Conservation (phyloP, 2,113 vertebrate species). For the Varanus salvator region DNA sequence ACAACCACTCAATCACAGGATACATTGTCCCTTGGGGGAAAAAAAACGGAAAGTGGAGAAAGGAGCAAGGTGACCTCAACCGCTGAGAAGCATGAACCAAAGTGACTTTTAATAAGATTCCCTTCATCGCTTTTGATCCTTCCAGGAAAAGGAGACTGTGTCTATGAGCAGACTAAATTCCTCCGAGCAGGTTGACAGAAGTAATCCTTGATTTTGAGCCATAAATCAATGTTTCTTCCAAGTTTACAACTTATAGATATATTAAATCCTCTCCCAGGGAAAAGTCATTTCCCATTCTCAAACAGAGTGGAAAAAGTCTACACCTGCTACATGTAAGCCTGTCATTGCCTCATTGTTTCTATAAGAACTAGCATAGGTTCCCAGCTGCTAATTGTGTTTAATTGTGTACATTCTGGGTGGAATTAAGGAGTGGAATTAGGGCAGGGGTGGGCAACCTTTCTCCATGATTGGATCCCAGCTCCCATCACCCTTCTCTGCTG, state of each 20-base stretch:
- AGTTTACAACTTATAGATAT: slow-evolving; percentile 9
- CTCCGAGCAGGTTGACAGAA: not conserved
- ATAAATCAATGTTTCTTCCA: slow-evolving; percentile 6
- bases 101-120: slow-evolving; percentile 21
- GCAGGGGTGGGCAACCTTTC: not conserved
- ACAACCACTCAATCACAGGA: not conserved
- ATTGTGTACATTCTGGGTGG: not conserved
- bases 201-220: slow-evolving; percentile 38
- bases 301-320: not conserved
- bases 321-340: not conserved
- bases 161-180: slow-evolving; percentile 18
- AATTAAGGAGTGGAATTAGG: not conserved
- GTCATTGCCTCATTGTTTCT: not conserved
- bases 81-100: slow-evolving; percentile 15
- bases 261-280: not conserved
- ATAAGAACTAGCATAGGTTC: not conserved
- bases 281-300: not conserved
- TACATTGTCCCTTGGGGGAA: not conserved
- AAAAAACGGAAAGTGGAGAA: not conserved
- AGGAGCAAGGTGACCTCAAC: not conserved
- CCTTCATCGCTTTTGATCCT: slow-evolving; percentile 2
- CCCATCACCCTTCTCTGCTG: not conserved
- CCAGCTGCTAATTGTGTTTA: not conserved
- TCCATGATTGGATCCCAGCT: not conserved
- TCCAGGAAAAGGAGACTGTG: not conserved